Percentiles rank a stretch among this genome's conserved stretches.
Conservation (phyloP, 1,140 invertebrate genomes). For the Aphidius gifuensis region DNA sequence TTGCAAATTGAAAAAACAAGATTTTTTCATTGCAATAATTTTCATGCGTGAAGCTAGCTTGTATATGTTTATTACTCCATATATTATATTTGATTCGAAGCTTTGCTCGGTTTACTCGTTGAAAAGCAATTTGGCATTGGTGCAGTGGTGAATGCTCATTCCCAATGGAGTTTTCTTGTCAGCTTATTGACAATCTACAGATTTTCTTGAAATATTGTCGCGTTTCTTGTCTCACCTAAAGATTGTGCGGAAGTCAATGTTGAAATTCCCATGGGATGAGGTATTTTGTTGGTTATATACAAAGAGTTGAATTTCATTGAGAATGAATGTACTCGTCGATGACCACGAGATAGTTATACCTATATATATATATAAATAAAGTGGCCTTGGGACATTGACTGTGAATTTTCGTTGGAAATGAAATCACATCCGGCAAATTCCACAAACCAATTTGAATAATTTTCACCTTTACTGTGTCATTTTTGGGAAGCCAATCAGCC, state of each 20-base stretch:
- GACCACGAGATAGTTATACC: too few species aligned
- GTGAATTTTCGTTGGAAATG: neutral
- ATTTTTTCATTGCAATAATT: too few species aligned
- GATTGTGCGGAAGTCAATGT: too few species aligned
- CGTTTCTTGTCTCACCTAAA: neutral
- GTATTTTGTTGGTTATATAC: too few species aligned
- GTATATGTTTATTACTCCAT: neutral
- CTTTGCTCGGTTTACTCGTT: neutral
- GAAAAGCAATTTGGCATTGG: conserved; percentile 23
- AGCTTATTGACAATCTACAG: conserved; percentile 27
- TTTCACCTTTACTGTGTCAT: conserved; percentile 18
- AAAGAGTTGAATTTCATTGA: too few species aligned
- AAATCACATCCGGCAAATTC: conserved; percentile 24
- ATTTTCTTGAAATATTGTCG: conserved; percentile 23
- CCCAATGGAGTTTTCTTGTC: conserved; percentile 20
- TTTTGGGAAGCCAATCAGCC: conserved; percentile 23
- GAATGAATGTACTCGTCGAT: too few species aligned
- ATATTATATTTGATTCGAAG: neutral
- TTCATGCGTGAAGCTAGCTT: neutral
- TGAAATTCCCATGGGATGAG: too few species aligned
- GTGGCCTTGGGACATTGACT: too few species aligned
- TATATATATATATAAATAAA: too few species aligned
- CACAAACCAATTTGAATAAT: conserved; percentile 13
- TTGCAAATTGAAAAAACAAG: too few species aligned
- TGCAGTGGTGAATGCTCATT: conserved; percentile 1